Conservation (phyloP, 2,888 invertebrate species). For the Cyclophora albipunctata region DNA sequence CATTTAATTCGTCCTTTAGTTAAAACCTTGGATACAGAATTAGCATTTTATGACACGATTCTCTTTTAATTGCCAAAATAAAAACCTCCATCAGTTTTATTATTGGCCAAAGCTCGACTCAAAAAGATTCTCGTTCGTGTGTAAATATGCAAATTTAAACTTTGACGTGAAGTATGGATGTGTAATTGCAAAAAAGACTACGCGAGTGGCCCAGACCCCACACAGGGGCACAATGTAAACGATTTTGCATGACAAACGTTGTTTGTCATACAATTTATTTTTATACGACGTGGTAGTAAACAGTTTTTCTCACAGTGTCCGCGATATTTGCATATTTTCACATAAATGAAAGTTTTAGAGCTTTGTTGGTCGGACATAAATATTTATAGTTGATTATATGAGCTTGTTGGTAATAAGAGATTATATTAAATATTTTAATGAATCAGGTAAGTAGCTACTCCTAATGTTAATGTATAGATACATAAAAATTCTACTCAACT, state of each 20-base stretch:
- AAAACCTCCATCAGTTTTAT: constrained; percentile 22
- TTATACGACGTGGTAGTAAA: constrained; percentile 32
- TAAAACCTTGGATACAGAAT: background rate
- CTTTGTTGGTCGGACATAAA: constrained; percentile 38
- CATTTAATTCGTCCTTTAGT: no score
- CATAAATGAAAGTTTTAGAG: constrained; percentile 34
- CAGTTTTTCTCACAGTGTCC: constrained; percentile 35
- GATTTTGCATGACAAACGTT: constrained; percentile 65
- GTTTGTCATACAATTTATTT: constrained; percentile 37
- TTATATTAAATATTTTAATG: constrained; percentile 9
- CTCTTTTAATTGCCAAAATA: constrained; percentile 15
- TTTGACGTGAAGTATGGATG: constrained; percentile 38
- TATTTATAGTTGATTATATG: constrained; percentile 59
- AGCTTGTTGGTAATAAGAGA: constrained; percentile 28
- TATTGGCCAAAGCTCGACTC: constrained; percentile 18
- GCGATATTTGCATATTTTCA: constrained; percentile 50
- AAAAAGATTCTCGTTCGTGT: constrained; percentile 32
- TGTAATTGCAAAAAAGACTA: constrained; percentile 49
- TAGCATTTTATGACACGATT: constrained; percentile 8
- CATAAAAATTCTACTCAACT: no score
- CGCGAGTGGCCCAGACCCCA: constrained; percentile 23
- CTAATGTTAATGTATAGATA: no score
- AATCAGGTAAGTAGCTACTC: no score
- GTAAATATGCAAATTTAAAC: constrained; percentile 65
- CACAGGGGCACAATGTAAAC: constrained; percentile 17